phyloP scores from a whole-genome alignment of 2,888 invertebrate species.

The Actias luna region DNA sequence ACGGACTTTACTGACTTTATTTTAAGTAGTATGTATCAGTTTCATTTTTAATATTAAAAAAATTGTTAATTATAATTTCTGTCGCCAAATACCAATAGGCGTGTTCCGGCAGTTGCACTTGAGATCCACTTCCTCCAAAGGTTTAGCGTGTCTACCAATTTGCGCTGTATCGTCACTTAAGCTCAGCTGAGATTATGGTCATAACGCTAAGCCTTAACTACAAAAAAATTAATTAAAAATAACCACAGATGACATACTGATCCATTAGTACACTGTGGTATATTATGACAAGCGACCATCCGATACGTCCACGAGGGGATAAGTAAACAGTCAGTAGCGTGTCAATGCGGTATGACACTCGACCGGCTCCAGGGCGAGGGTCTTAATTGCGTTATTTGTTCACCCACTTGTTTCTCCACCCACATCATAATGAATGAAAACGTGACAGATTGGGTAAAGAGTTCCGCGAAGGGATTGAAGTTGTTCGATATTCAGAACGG shows the following conservation, averaged over 20 bases:
- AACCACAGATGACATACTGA: not conserved
- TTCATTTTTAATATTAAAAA: no score
- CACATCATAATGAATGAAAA: not conserved
- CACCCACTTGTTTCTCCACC: not conserved
- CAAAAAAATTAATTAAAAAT: not conserved
- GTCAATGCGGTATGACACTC: constrained; percentile 11
- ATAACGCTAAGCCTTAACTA: no score
- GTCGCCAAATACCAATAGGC: no score
- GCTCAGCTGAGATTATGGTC: no score
- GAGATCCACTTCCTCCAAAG: no score
- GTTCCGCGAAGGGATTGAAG: not conserved
- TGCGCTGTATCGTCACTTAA: no score
- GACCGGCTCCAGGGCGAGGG: not conserved
- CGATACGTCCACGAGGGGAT: constrained; percentile 6
- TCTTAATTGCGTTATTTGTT: constrained; percentile 8
- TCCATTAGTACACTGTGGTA: not conserved
- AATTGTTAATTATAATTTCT: no score
- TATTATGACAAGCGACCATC: not conserved
- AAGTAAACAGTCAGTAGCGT: constrained; percentile 4
- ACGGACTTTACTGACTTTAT: no score
- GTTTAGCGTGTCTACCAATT: no score
- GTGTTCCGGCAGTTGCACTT: no score
- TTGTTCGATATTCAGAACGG: no score
- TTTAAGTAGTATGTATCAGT: no score
- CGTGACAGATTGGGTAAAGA: not conserved